These are phyloP conservation scores for Caenorhabditis virilis DNA, from an alignment of 2,888 invertebrate species.

Conservation along the genomic window DNA sequence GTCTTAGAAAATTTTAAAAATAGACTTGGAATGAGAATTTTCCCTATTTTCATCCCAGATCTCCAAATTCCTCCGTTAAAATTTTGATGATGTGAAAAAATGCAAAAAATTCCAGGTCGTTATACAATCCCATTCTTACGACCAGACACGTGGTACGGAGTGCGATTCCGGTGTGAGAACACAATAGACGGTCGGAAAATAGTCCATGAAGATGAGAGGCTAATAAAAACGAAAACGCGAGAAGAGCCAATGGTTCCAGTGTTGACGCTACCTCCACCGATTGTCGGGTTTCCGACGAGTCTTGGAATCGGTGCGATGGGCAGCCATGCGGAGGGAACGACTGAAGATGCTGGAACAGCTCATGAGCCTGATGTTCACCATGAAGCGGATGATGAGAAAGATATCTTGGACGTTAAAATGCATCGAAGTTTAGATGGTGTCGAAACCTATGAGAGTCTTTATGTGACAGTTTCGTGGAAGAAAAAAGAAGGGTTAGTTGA, in stretches of 20 bases:
- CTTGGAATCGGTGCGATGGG: background rate
- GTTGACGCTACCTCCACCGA: slow-evolving; percentile 1
- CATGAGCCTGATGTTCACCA: no score
- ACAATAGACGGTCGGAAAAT: slow-evolving; percentile 23
- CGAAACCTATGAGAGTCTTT: slow-evolving; percentile 44
- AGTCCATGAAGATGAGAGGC: slow-evolving; percentile 39
- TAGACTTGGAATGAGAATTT: no score
- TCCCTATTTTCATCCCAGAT: no score
- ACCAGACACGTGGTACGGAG: slow-evolving; percentile 64
- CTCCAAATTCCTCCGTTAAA: background rate
- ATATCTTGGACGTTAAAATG: slow-evolving; percentile 34
- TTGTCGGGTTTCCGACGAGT: slow-evolving; percentile 1
- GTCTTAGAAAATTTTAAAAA: no score
- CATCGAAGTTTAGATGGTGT: slow-evolving; percentile 44
- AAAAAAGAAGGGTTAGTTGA: slow-evolving; percentile 14
- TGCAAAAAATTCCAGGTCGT: slow-evolving; percentile 46
- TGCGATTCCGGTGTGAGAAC: slow-evolving; percentile 49
- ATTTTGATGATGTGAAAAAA: background rate
- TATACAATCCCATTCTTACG: slow-evolving; percentile 66
- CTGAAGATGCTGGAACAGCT: no score
- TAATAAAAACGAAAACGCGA: slow-evolving; percentile 31
- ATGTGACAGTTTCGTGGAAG: slow-evolving; percentile 44
- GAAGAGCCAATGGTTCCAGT: background rate
- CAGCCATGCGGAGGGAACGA: background rate
- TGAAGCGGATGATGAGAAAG: no score